These are phyloP conservation scores for Cnemophilus loriae DNA, from an alignment of 2,113 vertebrate species.

Conservation along the genomic window DNA sequence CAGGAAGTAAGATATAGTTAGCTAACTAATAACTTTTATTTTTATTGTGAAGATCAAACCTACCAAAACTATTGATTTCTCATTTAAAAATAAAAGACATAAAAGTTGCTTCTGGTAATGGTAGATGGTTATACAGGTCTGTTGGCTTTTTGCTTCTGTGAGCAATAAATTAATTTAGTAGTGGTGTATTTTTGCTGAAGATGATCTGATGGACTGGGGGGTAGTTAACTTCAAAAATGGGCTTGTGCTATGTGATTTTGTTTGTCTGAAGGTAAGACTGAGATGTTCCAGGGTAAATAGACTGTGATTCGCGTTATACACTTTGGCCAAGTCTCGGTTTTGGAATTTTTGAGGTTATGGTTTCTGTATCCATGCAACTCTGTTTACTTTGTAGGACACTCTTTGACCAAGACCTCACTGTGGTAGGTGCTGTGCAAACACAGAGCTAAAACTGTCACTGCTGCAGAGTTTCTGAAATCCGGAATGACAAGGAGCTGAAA, in stretches of 20 bases:
- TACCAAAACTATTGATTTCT: not conserved
- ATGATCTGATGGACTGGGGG: not conserved
- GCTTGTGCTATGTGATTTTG: not conserved
- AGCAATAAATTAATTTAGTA: not conserved
- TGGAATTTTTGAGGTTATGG: not conserved
- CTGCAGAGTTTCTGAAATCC: not conserved
- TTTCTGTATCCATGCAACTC: not conserved
- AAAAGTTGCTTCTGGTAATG: not conserved
- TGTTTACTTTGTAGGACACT: not conserved
- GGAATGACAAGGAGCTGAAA: not conserved
- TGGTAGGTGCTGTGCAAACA: not conserved
- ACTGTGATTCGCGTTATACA: not conserved
- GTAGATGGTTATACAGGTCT: not conserved
- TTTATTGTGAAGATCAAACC: not conserved
- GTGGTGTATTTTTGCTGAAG: not conserved
- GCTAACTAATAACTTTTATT: not conserved
- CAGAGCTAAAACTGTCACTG: not conserved
- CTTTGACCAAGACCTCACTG: not conserved
- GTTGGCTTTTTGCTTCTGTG: not conserved
- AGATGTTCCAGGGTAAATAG: not conserved
- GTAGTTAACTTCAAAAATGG: not conserved
- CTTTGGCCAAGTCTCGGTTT: not conserved
- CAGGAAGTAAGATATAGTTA: not conserved
- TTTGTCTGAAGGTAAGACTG: not conserved
- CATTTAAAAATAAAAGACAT: not conserved